phyloP scores from a whole-genome alignment of 2,888 invertebrate species.

The Cyclophora albipunctata region DNA sequence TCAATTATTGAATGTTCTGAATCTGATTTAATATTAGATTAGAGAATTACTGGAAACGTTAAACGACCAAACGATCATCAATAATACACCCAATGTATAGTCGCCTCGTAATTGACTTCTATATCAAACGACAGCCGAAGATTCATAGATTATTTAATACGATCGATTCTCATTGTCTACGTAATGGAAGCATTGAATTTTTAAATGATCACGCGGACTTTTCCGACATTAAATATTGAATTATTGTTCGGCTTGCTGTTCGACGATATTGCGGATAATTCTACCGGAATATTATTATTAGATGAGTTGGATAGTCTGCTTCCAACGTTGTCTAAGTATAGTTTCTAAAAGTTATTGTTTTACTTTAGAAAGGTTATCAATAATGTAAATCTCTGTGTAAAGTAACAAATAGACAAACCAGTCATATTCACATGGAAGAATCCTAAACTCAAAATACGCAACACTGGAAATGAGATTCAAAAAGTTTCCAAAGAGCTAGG shows the following conservation, averaged over 20 bases:
- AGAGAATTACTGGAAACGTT: constrained; percentile 20
- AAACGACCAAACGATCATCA: constrained; percentile 16
- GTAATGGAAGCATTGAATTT: constrained; percentile 36
- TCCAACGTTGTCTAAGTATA: too few species aligned
- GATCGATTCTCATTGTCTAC: constrained; percentile 34
- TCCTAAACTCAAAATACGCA: too few species aligned
- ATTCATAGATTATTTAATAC: constrained; percentile 36
- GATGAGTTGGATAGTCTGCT: too few species aligned
- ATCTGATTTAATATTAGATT: constrained; percentile 40
- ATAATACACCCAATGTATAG: constrained; percentile 5
- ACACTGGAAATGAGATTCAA: too few species aligned
- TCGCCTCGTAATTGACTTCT: constrained; percentile 5
- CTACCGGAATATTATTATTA: too few species aligned
- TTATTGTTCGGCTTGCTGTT: constrained; percentile 10
- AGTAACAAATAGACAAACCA: too few species aligned
- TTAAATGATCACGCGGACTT: constrained; percentile 27
- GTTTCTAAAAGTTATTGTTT: too few species aligned
- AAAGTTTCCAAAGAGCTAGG: too few species aligned
- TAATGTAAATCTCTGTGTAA: too few species aligned
- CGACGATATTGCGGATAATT: too few species aligned
- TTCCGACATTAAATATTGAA: constrained; percentile 28
- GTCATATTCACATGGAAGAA: too few species aligned
- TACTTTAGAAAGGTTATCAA: too few species aligned
- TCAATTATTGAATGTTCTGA: constrained; percentile 40
- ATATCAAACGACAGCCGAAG: constrained; percentile 18